Evolutionary conservation across 2,797 vertebrate species (phyloP).

Genomic region (Muscicapa striata): DNA sequence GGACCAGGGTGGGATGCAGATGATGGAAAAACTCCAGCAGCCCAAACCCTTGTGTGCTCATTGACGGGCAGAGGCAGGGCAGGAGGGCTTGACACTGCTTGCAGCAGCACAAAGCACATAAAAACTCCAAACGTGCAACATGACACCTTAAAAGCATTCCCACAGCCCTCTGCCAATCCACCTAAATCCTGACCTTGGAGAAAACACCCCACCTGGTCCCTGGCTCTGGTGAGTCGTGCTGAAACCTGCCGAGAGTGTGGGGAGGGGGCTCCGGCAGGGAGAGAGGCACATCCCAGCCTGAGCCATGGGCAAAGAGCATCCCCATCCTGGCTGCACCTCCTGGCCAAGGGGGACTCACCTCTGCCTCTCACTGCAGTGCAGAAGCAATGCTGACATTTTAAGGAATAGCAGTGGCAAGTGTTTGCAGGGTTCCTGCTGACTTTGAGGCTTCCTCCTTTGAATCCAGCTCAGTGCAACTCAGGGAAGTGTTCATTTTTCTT

Average conservation of each 20-base stretch:
- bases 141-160: conserved; percentile 33
- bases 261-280: neutral
- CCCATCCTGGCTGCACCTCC: neutral
- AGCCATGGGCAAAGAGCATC: neutral
- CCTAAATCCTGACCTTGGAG: conserved; percentile 48
- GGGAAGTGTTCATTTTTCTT: neutral
- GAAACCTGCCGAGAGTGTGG: neutral
- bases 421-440: neutral
- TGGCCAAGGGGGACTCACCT: neutral
- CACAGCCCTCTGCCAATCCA: conserved; percentile 32
- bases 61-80: fast-evolving
- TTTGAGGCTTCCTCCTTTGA: neutral
- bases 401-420: no score
- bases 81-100: neutral
- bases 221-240: neutral
- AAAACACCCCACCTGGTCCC: conserved; percentile 28
- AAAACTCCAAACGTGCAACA: neutral
- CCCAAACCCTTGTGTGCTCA: neutral
- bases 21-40: fast-evolving
- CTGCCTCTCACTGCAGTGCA: neutral
- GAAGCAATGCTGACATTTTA: neutral
- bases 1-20: neutral
- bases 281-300: fast-evolving
- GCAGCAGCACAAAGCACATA: neutral
- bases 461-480: neutral